These are phyloP conservation scores for Drosophila aldrichi DNA, from an alignment of 2,888 invertebrate species.

Conservation along the genomic window DNA sequence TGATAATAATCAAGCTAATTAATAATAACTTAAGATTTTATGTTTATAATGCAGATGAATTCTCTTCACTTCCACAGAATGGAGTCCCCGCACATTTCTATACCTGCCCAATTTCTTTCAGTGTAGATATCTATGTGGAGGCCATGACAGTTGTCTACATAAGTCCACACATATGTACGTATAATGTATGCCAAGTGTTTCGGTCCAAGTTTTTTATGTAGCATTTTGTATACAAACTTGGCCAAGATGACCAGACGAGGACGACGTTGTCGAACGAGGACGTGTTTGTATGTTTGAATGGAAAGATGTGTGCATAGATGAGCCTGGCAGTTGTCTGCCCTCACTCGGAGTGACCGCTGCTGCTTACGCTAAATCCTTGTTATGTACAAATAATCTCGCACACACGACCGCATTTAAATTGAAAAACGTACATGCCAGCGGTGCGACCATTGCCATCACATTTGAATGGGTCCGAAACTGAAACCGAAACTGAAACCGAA, in stretches of 20 bases:
- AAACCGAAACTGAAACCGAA: constrained; percentile 28
- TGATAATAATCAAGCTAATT: background rate
- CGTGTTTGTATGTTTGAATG: too few species aligned
- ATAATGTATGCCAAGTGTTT: constrained; percentile 51
- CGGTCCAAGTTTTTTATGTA: constrained; percentile 56
- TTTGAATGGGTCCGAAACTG: constrained; percentile 34
- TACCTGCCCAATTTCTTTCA: background rate
- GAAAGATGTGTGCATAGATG: too few species aligned
- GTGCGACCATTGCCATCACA: constrained; percentile 31
- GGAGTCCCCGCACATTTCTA: too few species aligned
- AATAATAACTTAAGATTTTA: too few species aligned
- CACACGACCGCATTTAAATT: constrained; percentile 82
- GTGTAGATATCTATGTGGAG: background rate
- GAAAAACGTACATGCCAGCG: constrained; percentile 72
- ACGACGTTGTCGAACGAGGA: background rate
- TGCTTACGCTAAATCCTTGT: constrained; percentile 75
- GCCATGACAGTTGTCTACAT: constrained; percentile 21
- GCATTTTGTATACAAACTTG: constrained; percentile 47
- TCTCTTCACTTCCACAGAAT: background rate
- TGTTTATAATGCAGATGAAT: too few species aligned
- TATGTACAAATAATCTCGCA: constrained; percentile 79
- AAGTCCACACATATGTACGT: constrained; percentile 33
- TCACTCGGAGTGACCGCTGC: constrained; percentile 26
- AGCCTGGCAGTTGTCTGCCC: background rate
- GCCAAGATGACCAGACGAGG: constrained; percentile 26